A percentile compares a stretch with the other conserved stretches of the same genome.
Evolutionary conservation across 2,888 invertebrate species (phyloP).

Genomic region (Itoplectis maculator): DNA sequence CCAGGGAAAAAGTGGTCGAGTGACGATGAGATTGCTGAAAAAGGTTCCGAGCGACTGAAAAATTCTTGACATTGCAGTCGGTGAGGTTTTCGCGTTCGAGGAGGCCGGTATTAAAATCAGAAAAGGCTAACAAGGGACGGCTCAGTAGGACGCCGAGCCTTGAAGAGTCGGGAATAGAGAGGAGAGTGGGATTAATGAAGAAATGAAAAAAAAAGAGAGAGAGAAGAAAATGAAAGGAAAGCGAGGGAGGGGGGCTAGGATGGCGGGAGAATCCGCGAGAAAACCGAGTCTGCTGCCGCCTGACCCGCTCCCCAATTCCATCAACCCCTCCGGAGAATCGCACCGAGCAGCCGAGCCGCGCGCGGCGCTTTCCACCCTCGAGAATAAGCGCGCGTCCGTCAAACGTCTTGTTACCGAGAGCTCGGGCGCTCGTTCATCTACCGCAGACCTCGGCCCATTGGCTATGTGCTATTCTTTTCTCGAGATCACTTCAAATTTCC

Average conservation of each 20-base stretch:
- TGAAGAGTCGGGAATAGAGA: constrained; percentile 40
- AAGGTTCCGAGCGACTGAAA: constrained; percentile 11
- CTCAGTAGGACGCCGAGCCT: constrained; percentile 31
- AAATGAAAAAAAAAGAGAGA: constrained; percentile 54
- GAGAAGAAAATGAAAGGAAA: constrained; percentile 23
- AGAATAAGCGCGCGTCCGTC: constrained; percentile 82
- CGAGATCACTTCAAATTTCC: constrained; percentile 54
- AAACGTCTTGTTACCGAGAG: constrained; percentile 82
- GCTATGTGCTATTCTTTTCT: constrained; percentile 54
- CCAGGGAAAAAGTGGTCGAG: neutral
- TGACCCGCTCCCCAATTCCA: constrained; percentile 79
- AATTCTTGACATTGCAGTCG: neutral
- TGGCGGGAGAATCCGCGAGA: constrained; percentile 31
- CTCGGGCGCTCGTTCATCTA: constrained; percentile 43
- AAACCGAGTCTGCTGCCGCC: constrained; percentile 45
- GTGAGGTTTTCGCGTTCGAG: constrained; percentile 31
- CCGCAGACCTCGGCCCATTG: constrained; percentile 47
- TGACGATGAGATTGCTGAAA: neutral
- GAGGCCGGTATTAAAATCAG: constrained; percentile 53
- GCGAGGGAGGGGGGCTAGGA: constrained; percentile 13
- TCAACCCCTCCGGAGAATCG: constrained; percentile 67
- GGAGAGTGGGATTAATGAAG: constrained; percentile 62
- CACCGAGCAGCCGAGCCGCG: constrained; percentile 42
- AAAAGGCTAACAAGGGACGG: constrained; percentile 26
- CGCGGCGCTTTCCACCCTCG: constrained; percentile 74